Conservation (phyloP, 2,797 vertebrate genomes). For the Scleropages formosus region DNA sequence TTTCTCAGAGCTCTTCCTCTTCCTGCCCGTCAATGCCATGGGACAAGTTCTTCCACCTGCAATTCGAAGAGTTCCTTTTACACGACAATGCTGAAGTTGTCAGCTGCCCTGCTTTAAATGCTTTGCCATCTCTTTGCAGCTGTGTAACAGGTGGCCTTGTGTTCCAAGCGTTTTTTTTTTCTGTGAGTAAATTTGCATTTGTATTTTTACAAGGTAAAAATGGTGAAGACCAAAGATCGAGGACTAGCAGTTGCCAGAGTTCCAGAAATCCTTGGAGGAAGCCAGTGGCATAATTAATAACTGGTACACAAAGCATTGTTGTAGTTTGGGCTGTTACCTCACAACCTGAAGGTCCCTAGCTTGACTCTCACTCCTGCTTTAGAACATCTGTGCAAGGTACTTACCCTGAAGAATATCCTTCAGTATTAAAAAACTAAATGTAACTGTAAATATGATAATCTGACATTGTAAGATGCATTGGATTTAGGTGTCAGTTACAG, state of each 20-base stretch:
- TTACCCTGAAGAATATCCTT: not conserved
- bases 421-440: not conserved
- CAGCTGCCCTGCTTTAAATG: too few species aligned
- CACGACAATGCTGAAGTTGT: not conserved
- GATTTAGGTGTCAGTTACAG: not conserved
- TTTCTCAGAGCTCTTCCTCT: conserved; percentile 38
- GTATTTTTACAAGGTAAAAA: too few species aligned
- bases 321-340: too few species aligned
- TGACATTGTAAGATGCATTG: not conserved
- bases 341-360: too few species aligned
- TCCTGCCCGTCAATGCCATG: conserved; percentile 42
- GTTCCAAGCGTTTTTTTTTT: not conserved
- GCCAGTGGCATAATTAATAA: too few species aligned
- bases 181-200: too few species aligned
- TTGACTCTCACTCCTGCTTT: not conserved
- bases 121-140: too few species aligned
- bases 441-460: not conserved
- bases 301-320: too few species aligned
- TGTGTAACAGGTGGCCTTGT: not conserved
- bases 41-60: conserved; percentile 34
- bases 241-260: too few species aligned
- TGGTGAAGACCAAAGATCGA: too few species aligned
- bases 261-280: too few species aligned
- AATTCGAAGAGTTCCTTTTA: not conserved
- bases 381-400: not conserved